Evolutionary conservation across 1,140 invertebrate species (phyloP), one percentile per base, ranked within the genome.

Genomic region (Latrodectus geometricus): DNA sequence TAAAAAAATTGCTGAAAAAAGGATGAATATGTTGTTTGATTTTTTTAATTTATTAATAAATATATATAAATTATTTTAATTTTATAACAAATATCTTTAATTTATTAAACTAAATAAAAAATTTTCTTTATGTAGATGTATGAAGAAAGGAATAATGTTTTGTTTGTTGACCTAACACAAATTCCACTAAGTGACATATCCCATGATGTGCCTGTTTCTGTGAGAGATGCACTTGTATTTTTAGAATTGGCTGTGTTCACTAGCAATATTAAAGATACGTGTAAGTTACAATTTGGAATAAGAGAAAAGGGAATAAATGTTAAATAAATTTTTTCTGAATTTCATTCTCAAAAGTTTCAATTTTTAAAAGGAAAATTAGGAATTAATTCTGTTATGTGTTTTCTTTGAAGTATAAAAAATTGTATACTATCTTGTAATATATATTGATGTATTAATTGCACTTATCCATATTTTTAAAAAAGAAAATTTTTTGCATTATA

Each of bases 141-240:
- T 72, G 88, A 89, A 61, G 75, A 89, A 50, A 76, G 86, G 15
- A 89, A 89, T 74, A 89, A 89, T 68, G 74, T 89, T 12, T 88
- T 90, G 14, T 85, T 89, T 68, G 89, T 91, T 14, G 91, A 91
- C 78, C 86, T 91, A 54, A 89, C 89, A 76, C 89, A 89, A 69
- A 88, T 88, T 15, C 88, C 89, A 21, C 80, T 85, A 76, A 87
- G 86, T 69, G 87, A 89, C 5, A 89, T 90, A 35, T 70, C 86
- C 21, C 90, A 90, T 52, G 89, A 91, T 83, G 66, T 88, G 5
- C 89, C 91, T 4, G 88, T 91, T 72, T 92, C 91, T 11, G 88
- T 93, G n/a, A 89, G 90, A 7, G 91, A 92, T 74, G 90, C 89
- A 52, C 66, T 88, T 9, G 75, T 88, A 20, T 88, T 88, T 70